phyloP scores from a whole-genome alignment of 2,888 invertebrate species.

The Agapetus fuscipes region DNA sequence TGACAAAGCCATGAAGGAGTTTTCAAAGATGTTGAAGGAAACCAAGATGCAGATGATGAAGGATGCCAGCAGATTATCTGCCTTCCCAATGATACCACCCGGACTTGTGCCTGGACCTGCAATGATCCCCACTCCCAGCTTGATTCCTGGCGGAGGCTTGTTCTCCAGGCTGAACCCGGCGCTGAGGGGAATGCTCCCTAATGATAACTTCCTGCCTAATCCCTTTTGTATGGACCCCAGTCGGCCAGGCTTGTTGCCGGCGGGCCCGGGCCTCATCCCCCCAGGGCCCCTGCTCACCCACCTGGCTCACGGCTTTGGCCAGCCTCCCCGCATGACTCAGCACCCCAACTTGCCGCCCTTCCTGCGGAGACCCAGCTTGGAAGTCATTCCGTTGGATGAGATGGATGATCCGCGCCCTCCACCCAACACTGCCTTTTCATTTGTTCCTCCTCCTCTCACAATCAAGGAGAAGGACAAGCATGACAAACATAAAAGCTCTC shows the following conservation, averaged over 20 bases:
- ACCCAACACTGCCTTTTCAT: constrained; percentile 23
- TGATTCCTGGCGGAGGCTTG: constrained; percentile 30
- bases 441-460: constrained; percentile 20
- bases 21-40: constrained; percentile 36
- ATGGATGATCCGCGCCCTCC: constrained; percentile 31
- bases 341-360: constrained; percentile 49
- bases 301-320: constrained; percentile 42
- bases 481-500: constrained; percentile 42
- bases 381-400: constrained; percentile 40
- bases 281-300: constrained; percentile 38
- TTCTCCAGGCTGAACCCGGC: constrained; percentile 39
- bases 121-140: constrained; percentile 32
- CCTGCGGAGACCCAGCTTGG: constrained; percentile 47
- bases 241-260: constrained; percentile 38
- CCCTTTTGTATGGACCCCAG: constrained; percentile 43
- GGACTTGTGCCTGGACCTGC: constrained; percentile 40
- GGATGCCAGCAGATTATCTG: too few relatives aligned
- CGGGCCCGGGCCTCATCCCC: constrained; percentile 54
- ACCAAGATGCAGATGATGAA: constrained; percentile 25
- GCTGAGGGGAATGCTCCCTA: constrained; percentile 32
- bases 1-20: constrained; percentile 32
- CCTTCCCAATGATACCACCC: constrained; percentile 46
- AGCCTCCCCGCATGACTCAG: constrained; percentile 48
- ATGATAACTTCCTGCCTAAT: constrained; percentile 37
- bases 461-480: constrained; percentile 34